phyloP scores from a whole-genome alignment of 1,140 invertebrate genomes.

The Atopsyche davidsoni region DNA sequence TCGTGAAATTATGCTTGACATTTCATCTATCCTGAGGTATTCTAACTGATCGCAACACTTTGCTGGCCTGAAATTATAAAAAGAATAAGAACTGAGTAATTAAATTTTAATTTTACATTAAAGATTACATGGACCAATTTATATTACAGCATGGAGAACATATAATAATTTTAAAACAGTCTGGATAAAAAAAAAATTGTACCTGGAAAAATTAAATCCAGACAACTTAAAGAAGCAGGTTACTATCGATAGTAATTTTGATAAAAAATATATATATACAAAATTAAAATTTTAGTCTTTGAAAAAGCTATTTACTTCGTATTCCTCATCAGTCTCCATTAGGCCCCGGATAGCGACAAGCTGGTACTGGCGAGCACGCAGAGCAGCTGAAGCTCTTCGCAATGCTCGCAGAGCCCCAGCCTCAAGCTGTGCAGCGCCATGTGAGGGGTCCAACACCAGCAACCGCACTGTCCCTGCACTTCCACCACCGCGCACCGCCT shows the following conservation, averaged over 20 bases:
- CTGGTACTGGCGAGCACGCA: constrained; percentile 83
- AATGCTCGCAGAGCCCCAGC: constrained; percentile 61
- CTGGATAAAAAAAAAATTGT: too few species aligned
- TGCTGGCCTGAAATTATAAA: constrained; percentile 25
- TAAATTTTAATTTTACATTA: background rate
- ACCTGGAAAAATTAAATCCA: too few species aligned
- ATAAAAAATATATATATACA: constrained; percentile 1
- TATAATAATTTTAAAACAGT: too few species aligned
- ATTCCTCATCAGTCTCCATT: constrained; percentile 67
- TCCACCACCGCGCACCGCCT: constrained; percentile 52
- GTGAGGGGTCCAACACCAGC: constrained; percentile 81
- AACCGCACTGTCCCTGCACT: constrained; percentile 63
- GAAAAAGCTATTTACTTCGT: constrained; percentile 52
- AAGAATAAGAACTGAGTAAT: too few species aligned
- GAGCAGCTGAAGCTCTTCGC: constrained; percentile 63
- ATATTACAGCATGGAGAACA: background rate
- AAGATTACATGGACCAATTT: background rate
- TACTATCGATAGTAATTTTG: background rate
- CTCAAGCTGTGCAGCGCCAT: constrained; percentile 53
- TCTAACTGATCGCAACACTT: constrained; percentile 26
- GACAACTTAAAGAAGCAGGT: too few species aligned
- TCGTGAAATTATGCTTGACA: too few species aligned
- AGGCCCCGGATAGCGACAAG: constrained; percentile 72
- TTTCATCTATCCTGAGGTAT: constrained; percentile 32
- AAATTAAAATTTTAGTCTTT: background rate